Evolutionary conservation across 2,888 invertebrate species (phyloP).

Genomic region (Idaea biselata): DNA sequence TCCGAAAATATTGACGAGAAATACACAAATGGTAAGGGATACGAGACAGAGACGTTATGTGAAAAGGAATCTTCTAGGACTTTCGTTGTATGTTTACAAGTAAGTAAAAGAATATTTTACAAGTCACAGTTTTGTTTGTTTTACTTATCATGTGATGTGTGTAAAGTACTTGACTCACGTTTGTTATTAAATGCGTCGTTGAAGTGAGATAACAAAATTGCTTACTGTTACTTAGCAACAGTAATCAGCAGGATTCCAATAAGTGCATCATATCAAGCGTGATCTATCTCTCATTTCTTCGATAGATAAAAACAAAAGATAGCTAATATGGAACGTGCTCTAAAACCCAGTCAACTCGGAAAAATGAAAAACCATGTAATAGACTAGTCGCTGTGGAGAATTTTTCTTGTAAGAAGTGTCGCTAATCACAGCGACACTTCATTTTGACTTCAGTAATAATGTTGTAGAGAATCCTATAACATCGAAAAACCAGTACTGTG

Average conservation of each 20-base stretch:
- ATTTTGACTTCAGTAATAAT: no score
- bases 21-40: background rate
- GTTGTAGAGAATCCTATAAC: no score
- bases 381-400: background rate
- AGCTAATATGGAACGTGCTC: background rate
- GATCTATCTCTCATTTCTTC: background rate
- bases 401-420: no score
- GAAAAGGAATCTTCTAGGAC: background rate
- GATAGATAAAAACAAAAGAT: background rate
- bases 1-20: background rate
- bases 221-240: background rate
- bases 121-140: background rate
- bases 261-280: background rate
- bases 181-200: background rate
- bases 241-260: background rate
- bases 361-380: background rate
- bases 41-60: background rate
- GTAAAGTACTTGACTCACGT: background rate
- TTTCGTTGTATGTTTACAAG: background rate
- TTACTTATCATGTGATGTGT: background rate
- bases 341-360: background rate
- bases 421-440: no score
- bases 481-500: no score
- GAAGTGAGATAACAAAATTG: background rate
- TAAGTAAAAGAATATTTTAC: background rate